A percentile compares a stretch with the other conserved stretches of the same genome.
These are phyloP conservation scores for Ctenomys sociabilis DNA, from an alignment of 2,113 vertebrate genomes.

Conservation along the genomic window DNA sequence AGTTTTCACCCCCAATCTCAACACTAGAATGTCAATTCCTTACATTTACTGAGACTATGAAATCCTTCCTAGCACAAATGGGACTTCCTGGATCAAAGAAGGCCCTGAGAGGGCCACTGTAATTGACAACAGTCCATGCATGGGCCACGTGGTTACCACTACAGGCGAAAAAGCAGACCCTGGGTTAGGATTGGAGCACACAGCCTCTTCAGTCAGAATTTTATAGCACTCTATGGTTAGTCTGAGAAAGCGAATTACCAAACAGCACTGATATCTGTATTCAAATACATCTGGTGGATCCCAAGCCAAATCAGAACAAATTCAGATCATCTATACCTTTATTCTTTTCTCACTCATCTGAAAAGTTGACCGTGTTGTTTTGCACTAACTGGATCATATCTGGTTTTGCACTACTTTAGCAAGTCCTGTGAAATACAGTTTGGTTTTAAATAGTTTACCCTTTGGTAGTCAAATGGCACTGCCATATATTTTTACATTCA, in stretches of 20 bases:
- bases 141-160: neutral
- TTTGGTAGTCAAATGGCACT: neutral
- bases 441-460: conserved; percentile 21
- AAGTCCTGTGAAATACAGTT: neutral
- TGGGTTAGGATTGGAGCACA: neutral
- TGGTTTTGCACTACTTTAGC: neutral
- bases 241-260: conserved; percentile 29
- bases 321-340: neutral
- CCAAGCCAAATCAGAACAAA: conserved; percentile 4
- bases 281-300: neutral
- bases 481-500: neutral
- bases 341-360: neutral
- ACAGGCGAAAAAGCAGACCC: neutral
- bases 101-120: neutral
- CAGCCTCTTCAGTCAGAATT: neutral
- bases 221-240: neutral
- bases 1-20: conserved; percentile 10
- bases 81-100: neutral
- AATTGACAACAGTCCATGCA: neutral
- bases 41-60: neutral
- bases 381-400: neutral
- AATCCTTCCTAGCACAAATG: neutral
- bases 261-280: neutral
- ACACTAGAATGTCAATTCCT: neutral
- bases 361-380: neutral